Conservation (phyloP, 1,140 invertebrate species). For the Ostrea edulis region DNA sequence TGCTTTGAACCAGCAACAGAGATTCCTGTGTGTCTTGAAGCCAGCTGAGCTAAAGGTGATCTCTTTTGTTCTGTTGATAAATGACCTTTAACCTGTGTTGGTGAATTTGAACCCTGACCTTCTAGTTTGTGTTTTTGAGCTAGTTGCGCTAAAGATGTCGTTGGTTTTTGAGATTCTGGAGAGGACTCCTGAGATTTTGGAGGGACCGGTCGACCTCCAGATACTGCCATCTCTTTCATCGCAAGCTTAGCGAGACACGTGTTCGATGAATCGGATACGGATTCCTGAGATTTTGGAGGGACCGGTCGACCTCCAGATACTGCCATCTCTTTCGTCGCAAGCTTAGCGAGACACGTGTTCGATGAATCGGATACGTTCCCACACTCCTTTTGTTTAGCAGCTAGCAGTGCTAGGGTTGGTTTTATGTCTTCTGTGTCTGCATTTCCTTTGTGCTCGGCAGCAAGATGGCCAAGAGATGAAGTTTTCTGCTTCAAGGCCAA, state of each 20-base stretch:
- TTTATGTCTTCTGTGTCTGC: background rate
- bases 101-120: background rate
- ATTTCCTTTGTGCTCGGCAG: background rate
- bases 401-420: background rate
- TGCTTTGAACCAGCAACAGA: background rate
- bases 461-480: background rate
- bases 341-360: background rate
- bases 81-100: background rate
- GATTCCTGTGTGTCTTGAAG: background rate
- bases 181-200: too few relatives aligned
- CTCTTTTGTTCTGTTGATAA: background rate
- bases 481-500: background rate
- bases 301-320: too few relatives aligned
- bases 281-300: too few relatives aligned
- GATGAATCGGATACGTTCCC: background rate
- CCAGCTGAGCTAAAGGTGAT: background rate
- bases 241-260: background rate
- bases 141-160: background rate
- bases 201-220: too few relatives aligned
- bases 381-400: background rate
- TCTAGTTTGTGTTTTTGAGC: background rate
- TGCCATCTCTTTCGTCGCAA: background rate
- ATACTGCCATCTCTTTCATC: too few relatives aligned
- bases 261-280: background rate
- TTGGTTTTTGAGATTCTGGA: background rate